Conservation (phyloP, 2,113 vertebrate genomes). For the Takifugu bimaculatus region DNA sequence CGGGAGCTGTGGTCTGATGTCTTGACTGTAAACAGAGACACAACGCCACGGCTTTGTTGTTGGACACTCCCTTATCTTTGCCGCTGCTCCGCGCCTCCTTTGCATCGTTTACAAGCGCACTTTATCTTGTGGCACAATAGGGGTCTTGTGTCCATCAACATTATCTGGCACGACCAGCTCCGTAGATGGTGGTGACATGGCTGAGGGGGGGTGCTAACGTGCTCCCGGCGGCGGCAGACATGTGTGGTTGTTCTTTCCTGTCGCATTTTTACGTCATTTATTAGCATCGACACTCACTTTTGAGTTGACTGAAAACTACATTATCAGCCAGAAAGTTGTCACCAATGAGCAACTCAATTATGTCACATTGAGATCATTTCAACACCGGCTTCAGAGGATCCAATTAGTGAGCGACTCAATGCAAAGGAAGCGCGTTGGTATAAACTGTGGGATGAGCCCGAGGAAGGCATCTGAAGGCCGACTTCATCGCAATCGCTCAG, state of each 20-base stretch:
- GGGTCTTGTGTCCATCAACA: constrained; percentile 79
- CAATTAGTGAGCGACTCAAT: no score
- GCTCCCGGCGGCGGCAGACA: constrained; percentile 24
- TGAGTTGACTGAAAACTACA: no score
- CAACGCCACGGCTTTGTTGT: constrained; percentile 82
- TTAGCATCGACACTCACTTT: no score
- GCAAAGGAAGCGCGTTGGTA: no score
- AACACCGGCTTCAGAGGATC: no score
- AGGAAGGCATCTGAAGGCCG: no score
- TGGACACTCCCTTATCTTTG: constrained; percentile 65
- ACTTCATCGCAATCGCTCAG: no score
- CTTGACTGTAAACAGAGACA: constrained; percentile 71
- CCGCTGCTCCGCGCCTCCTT: constrained; percentile 56
- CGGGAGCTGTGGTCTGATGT: constrained; percentile 25
- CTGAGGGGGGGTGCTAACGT: constrained; percentile 42
- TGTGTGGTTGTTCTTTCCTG: constrained; percentile 2
- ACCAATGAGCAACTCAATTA: neutral
- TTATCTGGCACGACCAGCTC: constrained; percentile 77
- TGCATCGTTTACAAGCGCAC: constrained; percentile 73
- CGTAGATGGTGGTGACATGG: constrained; percentile 72
- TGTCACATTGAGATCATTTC: no score
- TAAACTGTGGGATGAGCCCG: no score
- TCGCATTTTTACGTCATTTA: no score
- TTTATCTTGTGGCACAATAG: constrained; percentile 85
- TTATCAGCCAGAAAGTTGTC: no score